Evolutionary conservation across 2,797 vertebrate genomes (phyloP).

Genomic region (Manis crassicaudata): DNA sequence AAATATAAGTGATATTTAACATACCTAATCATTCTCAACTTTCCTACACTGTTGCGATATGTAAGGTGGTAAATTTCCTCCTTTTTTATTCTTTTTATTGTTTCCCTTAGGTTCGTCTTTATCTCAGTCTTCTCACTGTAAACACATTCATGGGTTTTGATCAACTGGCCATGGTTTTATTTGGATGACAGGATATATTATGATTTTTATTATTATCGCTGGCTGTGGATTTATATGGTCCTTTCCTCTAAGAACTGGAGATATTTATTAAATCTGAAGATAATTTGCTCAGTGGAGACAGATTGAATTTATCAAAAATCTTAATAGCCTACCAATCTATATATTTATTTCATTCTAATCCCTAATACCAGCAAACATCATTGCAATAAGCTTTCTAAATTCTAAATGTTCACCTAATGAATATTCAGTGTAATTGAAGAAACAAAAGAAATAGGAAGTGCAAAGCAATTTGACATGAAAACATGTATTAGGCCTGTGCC

Average conservation of each 20-base stretch:
- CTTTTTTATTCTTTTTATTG: not conserved
- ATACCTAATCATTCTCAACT: not conserved
- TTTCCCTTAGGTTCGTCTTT: not conserved
- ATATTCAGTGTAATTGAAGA: constrained; percentile 3
- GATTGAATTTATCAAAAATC: not conserved
- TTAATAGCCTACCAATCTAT: not conserved
- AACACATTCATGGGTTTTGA: not conserved
- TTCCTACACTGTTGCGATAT: not conserved
- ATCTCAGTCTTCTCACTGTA: not conserved
- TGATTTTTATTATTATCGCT: not conserved
- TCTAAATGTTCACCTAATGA: not conserved
- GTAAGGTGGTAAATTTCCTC: not conserved
- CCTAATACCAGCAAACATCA: not conserved
- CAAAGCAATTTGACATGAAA: not conserved
- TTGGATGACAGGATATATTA: not conserved
- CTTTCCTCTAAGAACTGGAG: not conserved
- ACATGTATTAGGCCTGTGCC: not conserved
- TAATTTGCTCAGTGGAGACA: not conserved
- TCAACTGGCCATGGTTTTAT: not conserved
- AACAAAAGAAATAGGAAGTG: not conserved
- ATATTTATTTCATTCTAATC: not conserved
- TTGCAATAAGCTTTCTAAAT: not conserved
- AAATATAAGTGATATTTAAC: constrained; percentile 4
- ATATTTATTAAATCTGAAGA: not conserved
- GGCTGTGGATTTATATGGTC: not conserved